These are phyloP conservation scores for Synergus japonicus DNA, from an alignment of 2,888 invertebrate genomes.

Conservation along the genomic window DNA sequence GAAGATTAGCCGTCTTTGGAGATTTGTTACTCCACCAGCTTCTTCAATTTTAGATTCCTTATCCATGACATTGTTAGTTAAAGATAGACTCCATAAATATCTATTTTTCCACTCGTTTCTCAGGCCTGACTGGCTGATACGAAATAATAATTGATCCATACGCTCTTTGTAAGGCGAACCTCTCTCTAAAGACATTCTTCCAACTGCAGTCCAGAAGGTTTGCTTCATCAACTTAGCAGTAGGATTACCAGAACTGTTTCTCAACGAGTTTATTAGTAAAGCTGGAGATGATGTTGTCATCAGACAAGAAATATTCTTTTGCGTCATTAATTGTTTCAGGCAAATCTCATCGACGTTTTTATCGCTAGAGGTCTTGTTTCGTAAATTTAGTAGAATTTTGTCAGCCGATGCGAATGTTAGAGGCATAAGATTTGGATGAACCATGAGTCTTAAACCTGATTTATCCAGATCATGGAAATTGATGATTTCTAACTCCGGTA, in stretches of 20 bases:
- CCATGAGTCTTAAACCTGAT: background rate
- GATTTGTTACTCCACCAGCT: background rate
- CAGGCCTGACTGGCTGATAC: background rate
- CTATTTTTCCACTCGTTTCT: background rate
- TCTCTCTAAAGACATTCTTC: conserved; percentile 2
- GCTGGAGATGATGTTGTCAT: background rate
- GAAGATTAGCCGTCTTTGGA: background rate
- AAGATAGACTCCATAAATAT: background rate
- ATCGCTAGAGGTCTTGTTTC: background rate
- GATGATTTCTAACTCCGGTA: background rate
- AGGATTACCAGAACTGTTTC: background rate
- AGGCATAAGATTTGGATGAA: background rate
- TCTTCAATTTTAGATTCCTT: background rate
- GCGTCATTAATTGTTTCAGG: background rate
- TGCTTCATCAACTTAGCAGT: background rate
- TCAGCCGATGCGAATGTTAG: background rate
- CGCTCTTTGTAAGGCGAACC: background rate
- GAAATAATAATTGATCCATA: background rate
- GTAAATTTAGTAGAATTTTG: background rate
- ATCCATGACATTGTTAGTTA: background rate
- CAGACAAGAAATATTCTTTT: background rate
- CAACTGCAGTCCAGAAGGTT: background rate
- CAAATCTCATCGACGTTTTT: background rate
- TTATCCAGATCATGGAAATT: background rate
- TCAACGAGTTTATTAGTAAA: background rate